phyloP scores from a whole-genome alignment of 1,140 invertebrate species.

The Papilio dardanus region DNA sequence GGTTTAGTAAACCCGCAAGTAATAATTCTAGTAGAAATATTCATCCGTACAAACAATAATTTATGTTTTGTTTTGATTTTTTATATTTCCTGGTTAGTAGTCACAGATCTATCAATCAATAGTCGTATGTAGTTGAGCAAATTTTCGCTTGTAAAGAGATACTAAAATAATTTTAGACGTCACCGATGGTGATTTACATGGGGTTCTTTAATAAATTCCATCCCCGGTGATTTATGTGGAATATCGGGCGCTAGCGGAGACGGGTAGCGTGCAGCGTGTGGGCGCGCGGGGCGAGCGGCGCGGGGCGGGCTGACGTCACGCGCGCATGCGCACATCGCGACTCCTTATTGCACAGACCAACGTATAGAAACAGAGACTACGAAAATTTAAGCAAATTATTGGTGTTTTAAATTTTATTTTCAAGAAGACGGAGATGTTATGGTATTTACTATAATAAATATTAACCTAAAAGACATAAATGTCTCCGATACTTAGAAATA shows the following conservation, averaged over 20 bases:
- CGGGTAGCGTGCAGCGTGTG: constrained; percentile 50
- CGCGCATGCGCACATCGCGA: constrained; percentile 64
- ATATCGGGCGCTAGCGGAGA: constrained; percentile 44
- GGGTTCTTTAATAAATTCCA: constrained; percentile 49
- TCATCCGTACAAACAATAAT: too few species aligned
- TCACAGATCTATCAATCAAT: not conserved
- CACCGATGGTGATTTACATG: constrained; percentile 39
- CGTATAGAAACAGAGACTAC: constrained; percentile 45
- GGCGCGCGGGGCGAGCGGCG: constrained; percentile 48
- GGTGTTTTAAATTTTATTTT: not conserved
- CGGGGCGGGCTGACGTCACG: constrained; percentile 71
- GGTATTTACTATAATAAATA: not conserved
- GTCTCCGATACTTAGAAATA: not conserved
- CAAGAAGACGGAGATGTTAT: not conserved
- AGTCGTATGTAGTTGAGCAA: not conserved
- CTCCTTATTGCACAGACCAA: constrained; percentile 70
- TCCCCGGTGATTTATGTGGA: constrained; percentile 46
- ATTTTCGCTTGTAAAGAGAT: constrained; percentile 16
- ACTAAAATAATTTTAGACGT: constrained; percentile 38
- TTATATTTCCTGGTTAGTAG: not conserved
- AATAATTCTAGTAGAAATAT: too few species aligned
- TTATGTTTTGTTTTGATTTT: too few species aligned
- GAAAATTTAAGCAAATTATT: constrained; percentile 20
- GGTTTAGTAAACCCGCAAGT: not conserved
- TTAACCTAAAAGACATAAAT: not conserved